Evolutionary conservation across 2,113 vertebrate species (phyloP).

Genomic region (Cyphomyrus discorhynchus): DNA sequence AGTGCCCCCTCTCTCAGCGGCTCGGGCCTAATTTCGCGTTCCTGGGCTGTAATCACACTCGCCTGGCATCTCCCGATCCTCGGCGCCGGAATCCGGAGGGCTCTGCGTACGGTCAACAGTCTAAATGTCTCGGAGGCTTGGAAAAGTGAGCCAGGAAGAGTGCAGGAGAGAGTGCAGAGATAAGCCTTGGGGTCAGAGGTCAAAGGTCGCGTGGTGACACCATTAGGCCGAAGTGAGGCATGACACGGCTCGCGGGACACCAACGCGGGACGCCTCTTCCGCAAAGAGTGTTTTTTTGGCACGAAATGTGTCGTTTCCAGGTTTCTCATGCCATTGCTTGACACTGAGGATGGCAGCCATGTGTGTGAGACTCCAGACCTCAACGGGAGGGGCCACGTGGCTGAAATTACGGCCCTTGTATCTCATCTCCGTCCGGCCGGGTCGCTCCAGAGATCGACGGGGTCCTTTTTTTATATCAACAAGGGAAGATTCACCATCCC

Average conservation of each 20-base stretch:
- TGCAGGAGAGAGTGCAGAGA: constrained; percentile 31
- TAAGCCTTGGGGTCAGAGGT: constrained; percentile 16
- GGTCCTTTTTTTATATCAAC: neutral
- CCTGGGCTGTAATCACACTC: neutral
- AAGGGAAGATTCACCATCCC: neutral
- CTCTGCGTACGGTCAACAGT: constrained; percentile 32
- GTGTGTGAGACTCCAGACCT: neutral
- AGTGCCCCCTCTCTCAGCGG: neutral
- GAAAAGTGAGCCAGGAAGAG: constrained; percentile 29
- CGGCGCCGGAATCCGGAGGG: constrained; percentile 13
- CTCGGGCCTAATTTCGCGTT: neutral
- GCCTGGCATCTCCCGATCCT: neutral
- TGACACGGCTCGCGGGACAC: constrained; percentile 1
- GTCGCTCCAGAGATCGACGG: neutral
- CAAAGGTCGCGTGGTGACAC: constrained; percentile 33
- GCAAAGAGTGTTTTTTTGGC: neutral
- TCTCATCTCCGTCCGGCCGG: neutral
- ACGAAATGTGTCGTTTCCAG: neutral
- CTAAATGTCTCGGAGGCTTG: constrained; percentile 30
- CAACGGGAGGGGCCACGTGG: neutral
- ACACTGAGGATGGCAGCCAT: neutral
- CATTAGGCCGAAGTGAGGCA: constrained; percentile 26
- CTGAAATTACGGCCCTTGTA: neutral
- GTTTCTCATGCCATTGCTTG: neutral
- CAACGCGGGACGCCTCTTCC: neutral